Evolutionary conservation across 2,113 vertebrate species (phyloP).

Genomic region (Lucifuga dentata): DNA sequence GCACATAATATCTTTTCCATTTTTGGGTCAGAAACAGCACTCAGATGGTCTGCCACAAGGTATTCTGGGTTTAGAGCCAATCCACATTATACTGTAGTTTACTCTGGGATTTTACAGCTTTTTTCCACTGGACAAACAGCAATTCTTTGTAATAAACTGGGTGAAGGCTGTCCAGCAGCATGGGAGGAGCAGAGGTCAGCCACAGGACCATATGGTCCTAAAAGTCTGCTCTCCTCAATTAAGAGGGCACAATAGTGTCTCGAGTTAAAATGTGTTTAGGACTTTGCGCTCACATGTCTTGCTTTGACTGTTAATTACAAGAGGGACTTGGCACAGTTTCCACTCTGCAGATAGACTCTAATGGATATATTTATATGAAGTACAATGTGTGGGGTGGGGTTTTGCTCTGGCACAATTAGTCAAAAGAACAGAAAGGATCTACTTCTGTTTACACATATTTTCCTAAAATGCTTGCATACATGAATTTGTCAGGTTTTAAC

Average conservation of each 20-base stretch:
- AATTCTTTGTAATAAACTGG: slow-evolving; percentile 41
- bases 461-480: no score
- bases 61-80: slow-evolving; percentile 47
- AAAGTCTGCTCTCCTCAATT: slow-evolving; percentile 58
- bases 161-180: slow-evolving; percentile 47
- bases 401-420: slow-evolving; percentile 45
- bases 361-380: slow-evolving; percentile 50
- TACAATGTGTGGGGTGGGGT: slow-evolving; percentile 12
- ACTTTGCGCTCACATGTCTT: slow-evolving; percentile 49
- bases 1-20: slow-evolving; percentile 6
- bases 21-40: slow-evolving; percentile 23
- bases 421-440: slow-evolving; percentile 32
- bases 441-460: no score
- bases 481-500: no score
- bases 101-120: slow-evolving; percentile 24
- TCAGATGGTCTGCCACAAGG: slow-evolving; percentile 55
- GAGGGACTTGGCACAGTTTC: slow-evolving; percentile 55
- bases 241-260: slow-evolving; percentile 59
- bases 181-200: slow-evolving; percentile 59
- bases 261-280: slow-evolving; percentile 54
- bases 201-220: slow-evolving; percentile 64
- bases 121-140: slow-evolving; percentile 24
- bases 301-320: slow-evolving; percentile 72
- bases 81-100: slow-evolving; percentile 30
- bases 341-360: slow-evolving; percentile 50